A percentile compares a stretch with the other conserved stretches of the same genome.
phyloP scores from a whole-genome alignment of 92 coral and sea anemone species.

The Siderastrea siderea region DNA sequence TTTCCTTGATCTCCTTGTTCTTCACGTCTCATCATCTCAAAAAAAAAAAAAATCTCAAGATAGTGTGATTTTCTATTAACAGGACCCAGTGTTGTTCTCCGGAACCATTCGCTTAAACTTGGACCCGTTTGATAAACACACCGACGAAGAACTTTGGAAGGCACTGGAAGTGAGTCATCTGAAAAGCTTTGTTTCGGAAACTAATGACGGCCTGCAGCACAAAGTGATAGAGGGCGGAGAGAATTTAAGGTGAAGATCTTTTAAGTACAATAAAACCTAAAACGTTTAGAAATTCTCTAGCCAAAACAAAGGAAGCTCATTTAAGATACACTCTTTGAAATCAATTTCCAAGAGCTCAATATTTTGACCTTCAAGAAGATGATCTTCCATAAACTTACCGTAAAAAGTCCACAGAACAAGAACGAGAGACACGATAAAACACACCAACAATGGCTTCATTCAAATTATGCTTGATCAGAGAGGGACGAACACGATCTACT shows the following conservation, averaged over 20 bases:
- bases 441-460: no score
- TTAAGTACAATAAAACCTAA: neutral
- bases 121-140: constrained; percentile 79
- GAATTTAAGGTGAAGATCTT: constrained; percentile 61
- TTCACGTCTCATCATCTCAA: no score
- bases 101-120: constrained; percentile 79
- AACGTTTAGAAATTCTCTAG: neutral
- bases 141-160: constrained; percentile 75
- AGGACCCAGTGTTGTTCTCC: constrained; percentile 86
- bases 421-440: no score
- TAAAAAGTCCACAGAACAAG: no score
- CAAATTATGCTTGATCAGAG: no score
- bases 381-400: no score
- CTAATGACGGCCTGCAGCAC: constrained; percentile 75
- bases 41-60: neutral
- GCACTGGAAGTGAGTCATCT: constrained; percentile 76
- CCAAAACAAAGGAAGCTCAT: no score
- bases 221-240: constrained; percentile 77
- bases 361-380: no score
- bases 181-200: constrained; percentile 67
- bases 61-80: neutral
- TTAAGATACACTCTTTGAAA: no score
- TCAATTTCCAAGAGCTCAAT: no score
- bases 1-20: no score
- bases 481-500: no score